Percentiles rank a stretch among this genome's conserved stretches.
Conservation (phyloP, 2,113 vertebrate species). For the Lichenostomus cassidix region DNA sequence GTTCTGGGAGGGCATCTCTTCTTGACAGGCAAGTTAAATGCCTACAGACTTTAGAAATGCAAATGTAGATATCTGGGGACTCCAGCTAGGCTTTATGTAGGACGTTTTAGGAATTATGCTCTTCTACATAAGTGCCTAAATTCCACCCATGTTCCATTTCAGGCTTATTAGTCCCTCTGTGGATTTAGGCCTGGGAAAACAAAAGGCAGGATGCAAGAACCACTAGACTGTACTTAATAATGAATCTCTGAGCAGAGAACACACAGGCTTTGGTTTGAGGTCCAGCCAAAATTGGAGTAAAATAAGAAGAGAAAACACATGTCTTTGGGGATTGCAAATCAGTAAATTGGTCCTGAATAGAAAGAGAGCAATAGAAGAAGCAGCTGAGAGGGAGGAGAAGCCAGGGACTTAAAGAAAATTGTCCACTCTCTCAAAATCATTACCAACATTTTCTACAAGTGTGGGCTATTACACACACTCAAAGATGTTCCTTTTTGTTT, state of each 20-base stretch:
- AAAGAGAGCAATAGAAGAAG: conserved; percentile 2
- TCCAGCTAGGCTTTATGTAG: not conserved
- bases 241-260: conserved; percentile 14
- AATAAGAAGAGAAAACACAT: conserved; percentile 24
- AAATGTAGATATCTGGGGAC: not conserved
- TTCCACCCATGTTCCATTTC: conserved; percentile 29
- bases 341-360: conserved; percentile 16
- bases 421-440: not conserved
- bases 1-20: not conserved
- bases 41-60: not conserved
- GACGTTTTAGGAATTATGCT: conserved; percentile 29
- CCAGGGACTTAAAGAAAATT: not conserved
- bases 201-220: conserved; percentile 33
- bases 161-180: conserved; percentile 29
- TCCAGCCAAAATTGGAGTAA: conserved; percentile 19
- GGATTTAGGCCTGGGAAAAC: conserved; percentile 40
- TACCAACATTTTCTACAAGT: not conserved
- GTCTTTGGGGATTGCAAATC: conserved; percentile 7
- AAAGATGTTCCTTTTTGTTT: not conserved
- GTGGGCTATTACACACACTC: not conserved
- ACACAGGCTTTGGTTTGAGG: conserved; percentile 32
- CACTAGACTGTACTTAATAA: conserved; percentile 24
- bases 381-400: not conserved
- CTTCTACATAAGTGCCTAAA: conserved; percentile 27
- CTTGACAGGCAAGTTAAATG: conserved; percentile 5